Base-by-base conservation (phyloP, 2,888 invertebrate genomes). In the Cryptus viduatorius region DNA sequence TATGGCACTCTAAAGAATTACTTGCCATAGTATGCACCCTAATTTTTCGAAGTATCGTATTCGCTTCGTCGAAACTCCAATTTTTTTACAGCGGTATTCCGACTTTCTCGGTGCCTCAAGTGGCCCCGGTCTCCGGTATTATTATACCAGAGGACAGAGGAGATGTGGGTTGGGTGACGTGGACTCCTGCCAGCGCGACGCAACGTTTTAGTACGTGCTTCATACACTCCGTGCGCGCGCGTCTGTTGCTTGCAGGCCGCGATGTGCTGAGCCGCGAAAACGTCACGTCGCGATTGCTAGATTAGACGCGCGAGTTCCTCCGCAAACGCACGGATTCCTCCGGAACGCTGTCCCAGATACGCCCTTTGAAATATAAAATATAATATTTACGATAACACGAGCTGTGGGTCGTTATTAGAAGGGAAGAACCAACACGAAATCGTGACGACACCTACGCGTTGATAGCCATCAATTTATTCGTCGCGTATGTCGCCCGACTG, bases 361-460 rank as follows among this genome's bases (percentile, higher is more conserved):
- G 31, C n/a, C 14, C 31, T 12, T 61, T 31, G 3, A 7, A n/a
- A 61, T 61, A 7, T 14, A n/a, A 48, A 7, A 48, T 48, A 48
- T 48, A 56, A 56, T 16, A 37, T 64, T 37, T 16, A 37, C 16
- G 50, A 37, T 37, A 37, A 37, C 37, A 10, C 3, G n/a, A 4
- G n/a, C 31, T 50, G 19, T 37, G 4, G 12, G 10, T 53, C 31
- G 19, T 8, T 31, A 71, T 37, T 59, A 8, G 37, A 4, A 8
- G 37, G 37, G 37, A 7, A 37, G 37, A 37, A 4, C 37, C 10
- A 46, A 14, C 12, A 19, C 19, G 10, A 44, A 59, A 16, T 44
- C 14, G 42, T n/a, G 29, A 73, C 82, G 56, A 73, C 82, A 48
- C 82, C 78, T 68, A 82, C 78, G 61, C 73, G 4, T 14, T 53